phyloP scores from a whole-genome alignment of 2,888 invertebrate species.

The Hirtodrosophila duncani region DNA sequence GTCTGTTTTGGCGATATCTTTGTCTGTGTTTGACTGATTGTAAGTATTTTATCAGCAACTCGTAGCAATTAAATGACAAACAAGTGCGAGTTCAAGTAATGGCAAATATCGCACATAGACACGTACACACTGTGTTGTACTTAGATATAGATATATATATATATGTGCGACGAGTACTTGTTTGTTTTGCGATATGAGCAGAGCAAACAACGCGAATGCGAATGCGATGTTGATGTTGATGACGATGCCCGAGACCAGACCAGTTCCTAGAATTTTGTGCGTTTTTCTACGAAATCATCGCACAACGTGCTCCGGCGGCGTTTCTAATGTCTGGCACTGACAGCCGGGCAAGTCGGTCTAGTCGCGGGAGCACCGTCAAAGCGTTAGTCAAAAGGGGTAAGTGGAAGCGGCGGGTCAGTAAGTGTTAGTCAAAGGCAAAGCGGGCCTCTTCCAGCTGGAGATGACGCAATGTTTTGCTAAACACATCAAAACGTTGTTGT shows the following conservation, averaged over 20 bases:
- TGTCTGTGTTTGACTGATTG: too few species aligned
- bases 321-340: slow-evolving; percentile 48
- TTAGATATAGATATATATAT: too few species aligned
- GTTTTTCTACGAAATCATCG: slow-evolving; percentile 52
- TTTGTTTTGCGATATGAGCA: too few species aligned
- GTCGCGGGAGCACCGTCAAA: background rate
- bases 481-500: slow-evolving; percentile 42
- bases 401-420: background rate
- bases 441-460: slow-evolving; percentile 25
- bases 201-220: slow-evolving; percentile 1
- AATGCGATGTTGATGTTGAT: slow-evolving; percentile 2
- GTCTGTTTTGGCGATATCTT: too few species aligned
- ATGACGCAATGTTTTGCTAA: slow-evolving; percentile 58
- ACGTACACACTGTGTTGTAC: too few species aligned
- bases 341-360: background rate
- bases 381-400: background rate
- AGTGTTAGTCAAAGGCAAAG: slow-evolving; percentile 6
- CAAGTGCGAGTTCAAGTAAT: too few species aligned
- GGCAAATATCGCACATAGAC: too few species aligned
- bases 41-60: too few species aligned
- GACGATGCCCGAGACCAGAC: slow-evolving; percentile 22
- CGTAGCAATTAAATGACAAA: too few species aligned
- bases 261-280: slow-evolving; percentile 49
- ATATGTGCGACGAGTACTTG: too few species aligned
- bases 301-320: slow-evolving; percentile 34